Base-by-base conservation (phyloP, 2,113 vertebrate genomes). In the Phrynosoma platyrhinos region DNA sequence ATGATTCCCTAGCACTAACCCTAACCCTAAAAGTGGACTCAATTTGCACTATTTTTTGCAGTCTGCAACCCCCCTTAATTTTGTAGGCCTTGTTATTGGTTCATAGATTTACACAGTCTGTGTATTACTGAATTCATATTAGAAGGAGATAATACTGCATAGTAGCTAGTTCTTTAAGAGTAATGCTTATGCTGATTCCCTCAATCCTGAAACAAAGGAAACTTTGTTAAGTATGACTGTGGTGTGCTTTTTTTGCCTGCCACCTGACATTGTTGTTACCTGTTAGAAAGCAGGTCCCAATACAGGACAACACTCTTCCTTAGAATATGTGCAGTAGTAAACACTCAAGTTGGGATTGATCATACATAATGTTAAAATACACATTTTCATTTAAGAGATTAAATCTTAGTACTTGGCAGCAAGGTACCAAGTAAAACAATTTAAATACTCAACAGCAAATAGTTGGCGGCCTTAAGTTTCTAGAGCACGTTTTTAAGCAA, bases 331-430 rank as follows among this genome's bases (percentile, higher is more conserved):
- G 53, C 32, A 64, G 40, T 25, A 47, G 13, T 21, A 30, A 66
- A 74, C 25, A 32, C 13, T 76, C 55, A 47, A 14, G 25, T 32
- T 88, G 30, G 79, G 36, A 7, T 83, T 82, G 9, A n/a, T 66
- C 55, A 83, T 66, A 68, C 18, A 55, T 10, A 79, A 47, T 53
- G 25, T 86, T 79, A 30, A 86, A 80, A 42, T 6, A 27, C 62
- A 20, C 53, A 8, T 9, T 58, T 82, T 82, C 69, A 52, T 87
- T 71, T 87, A n/a, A 36, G 69, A 47, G 55, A 87, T 62, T 75
- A 40, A 42, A 32, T 77, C 40, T 80, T 87, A 72, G 58, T 18
- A 53, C 42, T 52, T 16, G 42, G 16, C 55, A 30, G 6, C 18
- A 86, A 52, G 13, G 5, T 86, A 72, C 52, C 16, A 40, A 58